A percentile compares a stretch with the other conserved stretches of the same genome.
phyloP scores from a whole-genome alignment of 35 echinoderm and acorn worm genomes.

The Heliocidaris tuberculata region DNA sequence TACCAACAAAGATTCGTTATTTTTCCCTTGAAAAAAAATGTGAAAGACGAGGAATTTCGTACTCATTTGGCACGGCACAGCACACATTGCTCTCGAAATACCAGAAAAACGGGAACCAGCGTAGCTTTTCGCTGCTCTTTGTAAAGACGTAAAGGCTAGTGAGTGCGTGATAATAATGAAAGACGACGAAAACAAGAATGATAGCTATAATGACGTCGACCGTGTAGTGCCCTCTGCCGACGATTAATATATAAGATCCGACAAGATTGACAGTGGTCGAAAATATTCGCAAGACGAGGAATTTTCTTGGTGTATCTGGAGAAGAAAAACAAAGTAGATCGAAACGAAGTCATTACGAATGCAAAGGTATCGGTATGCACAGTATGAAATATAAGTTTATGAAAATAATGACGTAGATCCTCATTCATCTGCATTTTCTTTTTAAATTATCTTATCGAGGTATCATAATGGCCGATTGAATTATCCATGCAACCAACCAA shows the following conservation, averaged over 20 bases:
- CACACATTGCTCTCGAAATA: background rate
- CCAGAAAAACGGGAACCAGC: background rate
- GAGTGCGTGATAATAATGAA: background rate
- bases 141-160: conserved; percentile 1
- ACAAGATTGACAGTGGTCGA: background rate
- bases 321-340: background rate
- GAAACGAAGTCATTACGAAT: no score
- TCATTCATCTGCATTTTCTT: no score
- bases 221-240: background rate
- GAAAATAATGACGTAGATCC: no score
- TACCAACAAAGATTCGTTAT: background rate
- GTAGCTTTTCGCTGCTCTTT: background rate
- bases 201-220: background rate
- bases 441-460: no score
- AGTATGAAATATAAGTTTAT: no score
- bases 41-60: background rate
- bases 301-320: background rate
- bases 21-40: background rate
- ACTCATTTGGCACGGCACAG: background rate
- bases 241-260: background rate
- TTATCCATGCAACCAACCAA: no score
- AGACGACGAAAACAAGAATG: background rate
- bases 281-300: background rate
- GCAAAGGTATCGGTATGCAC: no score
- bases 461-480: no score